Conservation (phyloP, 2,888 invertebrate species). For the Eristalis tenax region DNA sequence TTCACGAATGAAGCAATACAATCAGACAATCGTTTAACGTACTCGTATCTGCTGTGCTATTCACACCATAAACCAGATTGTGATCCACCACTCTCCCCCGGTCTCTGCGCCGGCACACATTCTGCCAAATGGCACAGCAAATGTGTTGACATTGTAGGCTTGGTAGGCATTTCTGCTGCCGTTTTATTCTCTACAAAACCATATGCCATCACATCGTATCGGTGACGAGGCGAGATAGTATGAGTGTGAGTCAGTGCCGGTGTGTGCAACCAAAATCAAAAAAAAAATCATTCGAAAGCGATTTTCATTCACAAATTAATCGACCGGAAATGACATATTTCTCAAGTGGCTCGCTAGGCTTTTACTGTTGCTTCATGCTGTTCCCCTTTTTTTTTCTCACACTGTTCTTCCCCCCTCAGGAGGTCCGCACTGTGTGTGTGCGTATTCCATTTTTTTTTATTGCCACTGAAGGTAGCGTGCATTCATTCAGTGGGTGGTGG, state of each 20-base stretch:
- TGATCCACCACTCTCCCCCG: not conserved
- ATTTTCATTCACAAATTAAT: constrained; percentile 72
- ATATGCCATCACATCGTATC: not conserved
- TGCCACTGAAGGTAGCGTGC: constrained; percentile 7
- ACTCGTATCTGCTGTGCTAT: not conserved
- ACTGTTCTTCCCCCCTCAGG: not conserved
- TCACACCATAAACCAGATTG: constrained; percentile 35
- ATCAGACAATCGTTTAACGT: not conserved
- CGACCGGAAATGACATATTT: constrained; percentile 73
- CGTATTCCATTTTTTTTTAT: constrained; percentile 2
- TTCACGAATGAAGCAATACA: constrained; percentile 2
- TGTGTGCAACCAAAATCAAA: constrained; percentile 51
- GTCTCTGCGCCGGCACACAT: not conserved
- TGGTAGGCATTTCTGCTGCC: constrained; percentile 15
- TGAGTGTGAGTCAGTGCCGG: not conserved
- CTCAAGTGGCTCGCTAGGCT: constrained; percentile 62
- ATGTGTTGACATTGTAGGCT: constrained; percentile 49
- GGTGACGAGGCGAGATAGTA: not conserved
- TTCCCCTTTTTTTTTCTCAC: constrained; percentile 19
- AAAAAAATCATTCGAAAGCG: constrained; percentile 67
- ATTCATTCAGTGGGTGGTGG: constrained; percentile 34
- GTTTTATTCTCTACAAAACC: constrained; percentile 4
- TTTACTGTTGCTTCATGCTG: constrained; percentile 32
- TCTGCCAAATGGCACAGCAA: constrained; percentile 41
- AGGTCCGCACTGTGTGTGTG: not conserved